Evolutionary conservation across 2,113 vertebrate genomes (phyloP).

Genomic region (Seriola rivoliana): DNA sequence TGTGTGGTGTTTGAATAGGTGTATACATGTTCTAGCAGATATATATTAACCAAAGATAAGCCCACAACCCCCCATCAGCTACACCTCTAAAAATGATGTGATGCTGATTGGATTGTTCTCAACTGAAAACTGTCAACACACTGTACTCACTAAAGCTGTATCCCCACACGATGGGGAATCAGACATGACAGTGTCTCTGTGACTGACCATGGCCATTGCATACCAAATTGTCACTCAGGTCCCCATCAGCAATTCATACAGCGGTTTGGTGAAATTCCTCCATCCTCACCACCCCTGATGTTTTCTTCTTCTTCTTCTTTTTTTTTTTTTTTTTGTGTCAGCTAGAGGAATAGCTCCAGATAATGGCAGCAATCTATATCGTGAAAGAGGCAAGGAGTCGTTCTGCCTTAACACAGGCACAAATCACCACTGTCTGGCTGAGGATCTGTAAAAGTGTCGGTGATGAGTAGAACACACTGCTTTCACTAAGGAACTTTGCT

Average conservation of each 20-base stretch:
- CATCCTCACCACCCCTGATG: conserved; percentile 62
- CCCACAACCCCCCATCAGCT: conserved; percentile 1
- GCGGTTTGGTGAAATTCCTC: conserved; percentile 78
- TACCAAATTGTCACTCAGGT: conserved; percentile 81
- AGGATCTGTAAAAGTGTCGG: conserved; percentile 70
- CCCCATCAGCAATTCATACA: conserved; percentile 78
- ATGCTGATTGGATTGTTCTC: conserved; percentile 40
- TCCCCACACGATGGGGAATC: conserved; percentile 49
- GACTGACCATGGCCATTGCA: conserved; percentile 82
- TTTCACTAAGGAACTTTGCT: conserved; percentile 60
- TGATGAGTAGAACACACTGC: conserved; percentile 67
- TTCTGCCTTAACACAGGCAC: conserved; percentile 71
- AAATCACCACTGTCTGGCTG: conserved; percentile 74
- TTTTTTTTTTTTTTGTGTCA: conserved; percentile 52
- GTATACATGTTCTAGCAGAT: conserved; percentile 6
- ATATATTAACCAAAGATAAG: conserved; percentile 32
- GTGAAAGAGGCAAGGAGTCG: conserved; percentile 73
- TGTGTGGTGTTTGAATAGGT: not conserved
- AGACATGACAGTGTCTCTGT: conserved; percentile 64
- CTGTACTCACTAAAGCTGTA: conserved; percentile 32
- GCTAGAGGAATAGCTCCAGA: conserved; percentile 77
- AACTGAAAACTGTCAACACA: conserved; percentile 33
- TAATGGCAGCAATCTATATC: conserved; percentile 84
- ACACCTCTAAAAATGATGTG: not conserved
- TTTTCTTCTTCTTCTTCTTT: conserved; percentile 57